Conservation (phyloP, 2,888 invertebrate genomes). For the Eugnorisma glareosa region DNA sequence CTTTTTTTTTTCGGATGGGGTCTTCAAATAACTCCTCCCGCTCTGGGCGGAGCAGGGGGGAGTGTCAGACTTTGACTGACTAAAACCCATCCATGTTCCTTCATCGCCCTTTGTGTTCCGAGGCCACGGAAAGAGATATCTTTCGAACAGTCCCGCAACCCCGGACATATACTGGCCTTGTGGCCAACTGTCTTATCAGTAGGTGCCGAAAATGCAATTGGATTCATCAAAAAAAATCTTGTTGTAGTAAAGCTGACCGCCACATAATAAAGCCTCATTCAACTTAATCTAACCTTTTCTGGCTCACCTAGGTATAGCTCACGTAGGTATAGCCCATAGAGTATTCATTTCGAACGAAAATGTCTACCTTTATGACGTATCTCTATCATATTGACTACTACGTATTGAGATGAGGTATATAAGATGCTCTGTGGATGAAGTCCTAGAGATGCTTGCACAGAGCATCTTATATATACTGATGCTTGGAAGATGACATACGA, state of each 20-base stretch:
- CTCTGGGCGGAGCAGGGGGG: no score
- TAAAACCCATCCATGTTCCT: no score
- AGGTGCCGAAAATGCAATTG: background rate
- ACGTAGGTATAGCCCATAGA: background rate
- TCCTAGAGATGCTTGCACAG: no score
- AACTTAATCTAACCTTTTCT: background rate
- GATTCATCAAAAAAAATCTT: background rate
- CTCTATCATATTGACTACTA: background rate
- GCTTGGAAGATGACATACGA: background rate
- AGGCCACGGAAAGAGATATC: no score
- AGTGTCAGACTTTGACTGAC: no score
- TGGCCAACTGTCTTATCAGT: background rate
- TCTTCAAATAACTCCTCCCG: no score
- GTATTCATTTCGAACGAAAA: background rate
- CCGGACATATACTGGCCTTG: background rate
- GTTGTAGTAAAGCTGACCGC: background rate
- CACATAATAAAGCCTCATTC: background rate
- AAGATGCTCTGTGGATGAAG: no score
- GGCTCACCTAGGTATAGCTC: background rate
- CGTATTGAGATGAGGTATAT: background rate
- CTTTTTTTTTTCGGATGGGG: no score
- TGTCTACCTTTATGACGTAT: constrained; percentile 1
- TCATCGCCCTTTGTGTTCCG: no score
- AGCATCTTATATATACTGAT: background rate
- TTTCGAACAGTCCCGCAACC: no score